Evolutionary conservation across 2,797 vertebrate species (phyloP), one percentile per base, ranked within the genome.

Genomic region (Anabas testudineus): DNA sequence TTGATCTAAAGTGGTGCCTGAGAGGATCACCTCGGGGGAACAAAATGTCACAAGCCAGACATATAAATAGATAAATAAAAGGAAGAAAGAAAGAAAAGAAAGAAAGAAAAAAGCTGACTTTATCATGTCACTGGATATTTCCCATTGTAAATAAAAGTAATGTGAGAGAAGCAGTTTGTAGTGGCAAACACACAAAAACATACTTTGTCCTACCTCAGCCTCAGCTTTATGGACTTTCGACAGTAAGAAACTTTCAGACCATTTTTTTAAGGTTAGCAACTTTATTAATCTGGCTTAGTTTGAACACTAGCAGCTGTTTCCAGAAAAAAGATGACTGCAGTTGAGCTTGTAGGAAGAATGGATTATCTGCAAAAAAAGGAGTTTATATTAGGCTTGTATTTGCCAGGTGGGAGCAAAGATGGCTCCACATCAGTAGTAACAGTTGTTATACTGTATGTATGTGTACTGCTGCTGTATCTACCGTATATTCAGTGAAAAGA

Each of bases 11-110:
- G 54, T 48, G 57, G 45, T 81, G 64, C 75, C 47, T 42, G 26
- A 80, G 63, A 74, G 71, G 30, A 48, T 86, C 28, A 41, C 41
- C 53, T 83, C 47, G 34, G 68, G 68, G 69, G 47, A 67, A 81
- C 80, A 78, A 51, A 80, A 16, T n/a, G 24, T 42, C 26, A 9
- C 7, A 16, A 0, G 22, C 24, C 24, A 22, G n/a, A n/a, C n/a
- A n/a, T n/a, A n/a, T n/a, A n/a, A n/a, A n/a, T n/a, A n/a, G n/a
- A n/a, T n/a, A n/a, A 47, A 22, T 49, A 46, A 47, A 24, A 24
- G 7, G 7, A 6, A 34, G 34, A 32, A 5, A 7, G 32, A 10
- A 47, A 22, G 49, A 46, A 47, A 24, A 24, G 7, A 7, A 6
- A 34, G 34, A 32, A 5, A 7, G 32, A 10, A 24, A 24, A 24